Conservation (phyloP, 1,140 invertebrate genomes). For the Onthophagus taurus region DNA sequence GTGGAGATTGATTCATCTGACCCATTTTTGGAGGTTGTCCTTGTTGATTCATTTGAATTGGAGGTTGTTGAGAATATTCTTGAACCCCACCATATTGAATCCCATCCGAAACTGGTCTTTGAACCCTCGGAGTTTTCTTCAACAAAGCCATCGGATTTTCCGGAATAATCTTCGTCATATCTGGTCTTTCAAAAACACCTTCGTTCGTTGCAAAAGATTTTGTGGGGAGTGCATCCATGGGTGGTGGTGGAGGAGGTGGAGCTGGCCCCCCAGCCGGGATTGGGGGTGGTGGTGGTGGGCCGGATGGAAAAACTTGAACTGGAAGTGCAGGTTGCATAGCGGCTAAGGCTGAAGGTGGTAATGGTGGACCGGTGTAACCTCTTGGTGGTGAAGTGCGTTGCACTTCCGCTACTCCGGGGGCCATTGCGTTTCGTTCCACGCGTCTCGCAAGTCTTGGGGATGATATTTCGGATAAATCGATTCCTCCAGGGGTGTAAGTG, state of each 20-base stretch:
- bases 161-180: slow-evolving; percentile 53
- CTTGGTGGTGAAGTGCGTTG: slow-evolving; percentile 35
- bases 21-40: slow-evolving; percentile 41
- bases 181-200: slow-evolving; percentile 44
- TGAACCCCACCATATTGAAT: slow-evolving; percentile 18
- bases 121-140: slow-evolving; percentile 38
- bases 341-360: slow-evolving; percentile 43
- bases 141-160: slow-evolving; percentile 52
- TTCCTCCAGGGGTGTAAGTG: slow-evolving; percentile 85
- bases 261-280: slow-evolving; percentile 37
- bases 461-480: slow-evolving; percentile 82
- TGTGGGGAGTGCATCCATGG: slow-evolving; percentile 38
- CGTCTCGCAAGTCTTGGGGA: slow-evolving; percentile 82
- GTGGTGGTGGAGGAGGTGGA: slow-evolving; percentile 47
- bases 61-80: slow-evolving; percentile 38
- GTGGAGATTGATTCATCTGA: slow-evolving; percentile 31
- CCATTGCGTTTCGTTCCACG: slow-evolving; percentile 59
- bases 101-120: slow-evolving; percentile 24
- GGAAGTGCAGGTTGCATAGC: slow-evolving; percentile 56
- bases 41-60: slow-evolving; percentile 39
- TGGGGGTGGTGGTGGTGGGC: slow-evolving; percentile 43
- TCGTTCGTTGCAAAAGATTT: slow-evolving; percentile 37
- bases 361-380: slow-evolving; percentile 33
- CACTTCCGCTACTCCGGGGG: slow-evolving; percentile 40
- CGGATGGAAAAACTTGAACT: slow-evolving; percentile 57